Base-by-base conservation (phyloP, 2,797 vertebrate species). In the Gymnodraco acuticeps region DNA sequence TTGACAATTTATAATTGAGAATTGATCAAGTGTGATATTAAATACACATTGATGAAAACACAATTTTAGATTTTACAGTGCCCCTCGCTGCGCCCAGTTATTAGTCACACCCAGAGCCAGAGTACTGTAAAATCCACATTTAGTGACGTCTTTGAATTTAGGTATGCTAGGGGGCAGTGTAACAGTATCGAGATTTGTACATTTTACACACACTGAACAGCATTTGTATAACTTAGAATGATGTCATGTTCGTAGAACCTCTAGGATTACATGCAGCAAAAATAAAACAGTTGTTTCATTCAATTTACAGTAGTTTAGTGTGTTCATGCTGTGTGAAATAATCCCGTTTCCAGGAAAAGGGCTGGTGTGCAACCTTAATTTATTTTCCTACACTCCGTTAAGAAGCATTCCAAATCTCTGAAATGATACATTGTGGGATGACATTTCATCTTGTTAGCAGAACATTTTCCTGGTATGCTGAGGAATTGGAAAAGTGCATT, bases 391-490 rank as follows among this genome's bases (percentile, higher is more conserved):
- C 14, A 15, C 31, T 55, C 59, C 50, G 9, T 38, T 52, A 15
- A 41, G 68, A 83, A 46, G 1, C 2, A 51, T 64, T 70, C 14
- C 70, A 42, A 71, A 64, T 31, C 14, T 10, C 6, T 63, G 10
- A 55, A 62, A 69, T 46, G 38, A 53, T 19, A 13, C 50, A 48
- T 23, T 31, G 12, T 33, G 17, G 38, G 71, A 14, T 52, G 53
- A 65, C 53, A 76, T 71, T 73, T 46, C 20, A 52, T 74, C 31
- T 45, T 80, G 71, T 87, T 82, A 73, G 52, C 58, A n/a, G 38
- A 76, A 62, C 42, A 75, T 79, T 82, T 81, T 70, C 41, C 62
- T 48, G n/a, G 47, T 48, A 81, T 20, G 20, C 17, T 5, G 41
- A 67, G 47, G 64, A 71, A 52, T 12, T 47, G 53, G 53, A 82